phyloP scores from a whole-genome alignment of 1,140 invertebrate species.

The Drosophila willistoni region DNA sequence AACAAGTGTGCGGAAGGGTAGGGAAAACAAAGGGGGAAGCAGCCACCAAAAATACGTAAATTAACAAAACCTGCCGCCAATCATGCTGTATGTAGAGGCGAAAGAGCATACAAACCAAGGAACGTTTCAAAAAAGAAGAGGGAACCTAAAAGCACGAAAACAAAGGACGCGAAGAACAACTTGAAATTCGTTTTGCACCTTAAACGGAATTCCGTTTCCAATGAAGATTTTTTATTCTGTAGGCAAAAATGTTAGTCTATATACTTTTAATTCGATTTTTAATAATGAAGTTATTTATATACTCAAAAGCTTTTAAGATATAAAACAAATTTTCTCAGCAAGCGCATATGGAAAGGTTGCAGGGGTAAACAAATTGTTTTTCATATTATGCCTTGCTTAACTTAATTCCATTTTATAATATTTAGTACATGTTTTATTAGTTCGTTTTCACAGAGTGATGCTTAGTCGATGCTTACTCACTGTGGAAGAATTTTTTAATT shows the following conservation, averaged over 20 bases:
- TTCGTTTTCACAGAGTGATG: neutral
- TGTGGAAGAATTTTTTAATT: constrained; percentile 1
- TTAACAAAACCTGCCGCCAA: constrained; percentile 22
- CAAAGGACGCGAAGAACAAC: neutral
- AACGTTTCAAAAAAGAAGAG: neutral
- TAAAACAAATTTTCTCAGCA: too few species aligned
- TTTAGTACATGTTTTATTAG: too few species aligned
- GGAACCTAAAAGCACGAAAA: neutral
- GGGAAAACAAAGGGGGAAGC: constrained; percentile 6
- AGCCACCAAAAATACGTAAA: constrained; percentile 15
- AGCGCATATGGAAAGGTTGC: neutral
- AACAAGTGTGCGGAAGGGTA: neutral
- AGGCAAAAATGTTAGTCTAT: neutral
- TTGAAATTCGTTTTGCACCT: constrained; percentile 3
- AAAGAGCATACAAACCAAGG: neutral
- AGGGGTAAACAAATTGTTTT: too few species aligned
- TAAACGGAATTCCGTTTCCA: neutral
- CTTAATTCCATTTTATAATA: too few species aligned
- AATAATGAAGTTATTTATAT: neutral
- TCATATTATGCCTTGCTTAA: too few species aligned
- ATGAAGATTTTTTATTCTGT: neutral
- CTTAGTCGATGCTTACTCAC: neutral
- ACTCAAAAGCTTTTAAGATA: neutral
- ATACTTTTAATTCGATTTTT: neutral
- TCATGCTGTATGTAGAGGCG: constrained; percentile 13